These are phyloP conservation scores for Entomobrya multifasciata DNA, from an alignment of 2,888 invertebrate species.

Conservation along the genomic window DNA sequence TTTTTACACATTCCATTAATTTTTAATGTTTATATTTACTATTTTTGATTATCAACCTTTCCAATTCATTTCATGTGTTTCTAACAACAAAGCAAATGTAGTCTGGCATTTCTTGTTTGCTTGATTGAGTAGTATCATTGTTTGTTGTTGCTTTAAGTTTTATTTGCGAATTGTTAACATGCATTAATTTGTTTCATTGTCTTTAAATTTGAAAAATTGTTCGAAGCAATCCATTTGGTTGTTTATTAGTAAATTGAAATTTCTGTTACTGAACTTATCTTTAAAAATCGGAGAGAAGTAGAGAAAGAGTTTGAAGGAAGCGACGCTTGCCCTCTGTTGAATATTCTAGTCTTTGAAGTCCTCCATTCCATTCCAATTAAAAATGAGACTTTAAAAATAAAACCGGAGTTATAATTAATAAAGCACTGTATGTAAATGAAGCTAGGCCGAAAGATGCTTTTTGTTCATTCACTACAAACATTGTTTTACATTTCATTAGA, in stretches of 20 bases:
- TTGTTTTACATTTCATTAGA: neutral
- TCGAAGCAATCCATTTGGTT: no score
- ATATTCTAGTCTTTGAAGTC: slow-evolving; percentile 64
- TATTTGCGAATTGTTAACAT: no score
- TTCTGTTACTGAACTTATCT: no score
- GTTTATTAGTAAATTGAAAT: no score
- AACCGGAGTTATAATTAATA: slow-evolving; percentile 9
- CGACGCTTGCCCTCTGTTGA: slow-evolving; percentile 43
- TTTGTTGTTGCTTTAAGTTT: no score
- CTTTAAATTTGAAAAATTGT: no score
- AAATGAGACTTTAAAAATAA: slow-evolving; percentile 69
- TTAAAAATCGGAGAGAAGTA: neutral
- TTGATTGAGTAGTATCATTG: no score
- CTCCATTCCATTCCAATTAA: slow-evolving; percentile 31
- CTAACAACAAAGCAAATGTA: neutral
- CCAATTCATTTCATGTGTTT: neutral
- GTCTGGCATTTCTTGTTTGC: neutral
- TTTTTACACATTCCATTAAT: neutral
- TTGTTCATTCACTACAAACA: slow-evolving; percentile 37
- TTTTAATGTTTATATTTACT: neutral
- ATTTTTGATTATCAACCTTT: neutral
- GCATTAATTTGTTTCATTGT: no score
- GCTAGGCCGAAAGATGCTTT: slow-evolving; percentile 1
- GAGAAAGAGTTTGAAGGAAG: neutral
- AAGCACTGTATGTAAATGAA: slow-evolving; percentile 47